Conservation (phyloP, 2,113 vertebrate species). For the Epinephelus lanceolatus region DNA sequence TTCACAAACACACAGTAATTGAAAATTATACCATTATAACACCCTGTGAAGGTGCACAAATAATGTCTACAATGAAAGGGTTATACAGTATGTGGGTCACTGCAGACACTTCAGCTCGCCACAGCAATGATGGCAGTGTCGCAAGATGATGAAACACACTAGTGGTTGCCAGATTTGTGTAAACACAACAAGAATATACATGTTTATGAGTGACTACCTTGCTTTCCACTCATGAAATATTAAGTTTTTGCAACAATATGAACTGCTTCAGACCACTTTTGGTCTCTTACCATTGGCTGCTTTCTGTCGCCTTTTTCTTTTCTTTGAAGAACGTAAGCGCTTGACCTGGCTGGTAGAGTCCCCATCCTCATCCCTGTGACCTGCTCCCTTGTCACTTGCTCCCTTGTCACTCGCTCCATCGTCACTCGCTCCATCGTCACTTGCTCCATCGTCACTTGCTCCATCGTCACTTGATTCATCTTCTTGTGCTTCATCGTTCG, state of each 20-base stretch:
- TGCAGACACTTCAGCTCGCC: too few relatives aligned
- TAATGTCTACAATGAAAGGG: too few relatives aligned
- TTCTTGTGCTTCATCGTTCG: constrained; percentile 9
- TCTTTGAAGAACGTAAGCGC: background rate
- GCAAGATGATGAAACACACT: too few relatives aligned
- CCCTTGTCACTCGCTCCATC: background rate
- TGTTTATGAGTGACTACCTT: background rate
- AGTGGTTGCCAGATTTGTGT: too few relatives aligned
- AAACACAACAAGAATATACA: background rate
- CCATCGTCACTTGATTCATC: constrained; percentile 14
- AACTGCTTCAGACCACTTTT: background rate
- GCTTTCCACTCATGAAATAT: background rate
- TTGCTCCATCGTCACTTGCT: background rate
- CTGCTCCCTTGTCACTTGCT: constrained; percentile 13
- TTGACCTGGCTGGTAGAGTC: background rate
- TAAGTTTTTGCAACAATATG: background rate
- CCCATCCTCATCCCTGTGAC: constrained; percentile 6
- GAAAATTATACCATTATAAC: background rate
- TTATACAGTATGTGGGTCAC: background rate
- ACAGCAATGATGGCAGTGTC: too few relatives aligned
- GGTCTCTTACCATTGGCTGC: constrained; percentile 36
- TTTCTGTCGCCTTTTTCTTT: background rate
- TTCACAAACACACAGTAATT: background rate
- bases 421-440: constrained; percentile 16
- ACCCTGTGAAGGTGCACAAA: background rate